These are phyloP conservation scores for Cottoperca gobio DNA, from an alignment of 2,797 vertebrate species.

Conservation along the genomic window DNA sequence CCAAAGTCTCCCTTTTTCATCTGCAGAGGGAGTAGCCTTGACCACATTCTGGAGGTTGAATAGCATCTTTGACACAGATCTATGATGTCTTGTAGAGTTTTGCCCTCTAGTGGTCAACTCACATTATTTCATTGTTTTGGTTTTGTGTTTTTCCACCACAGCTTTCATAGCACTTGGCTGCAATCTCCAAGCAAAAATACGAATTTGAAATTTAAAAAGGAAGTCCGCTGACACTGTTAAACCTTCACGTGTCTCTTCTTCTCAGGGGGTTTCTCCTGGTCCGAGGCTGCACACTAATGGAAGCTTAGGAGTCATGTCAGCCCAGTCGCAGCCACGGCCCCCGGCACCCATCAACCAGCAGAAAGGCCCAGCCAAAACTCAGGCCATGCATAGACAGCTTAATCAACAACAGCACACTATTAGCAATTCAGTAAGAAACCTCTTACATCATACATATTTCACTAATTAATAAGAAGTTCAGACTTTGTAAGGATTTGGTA, in stretches of 20 bases:
- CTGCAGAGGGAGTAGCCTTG: slow-evolving; percentile 81
- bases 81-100: slow-evolving; percentile 50
- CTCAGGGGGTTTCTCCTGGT: slow-evolving; percentile 74
- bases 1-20: slow-evolving; percentile 72
- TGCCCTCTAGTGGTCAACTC: slow-evolving; percentile 79
- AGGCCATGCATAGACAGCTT: slow-evolving; percentile 88
- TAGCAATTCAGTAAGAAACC: slow-evolving; percentile 84
- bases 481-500: neutral
- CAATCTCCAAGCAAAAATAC: neutral
- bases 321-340: slow-evolving; percentile 87
- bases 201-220: neutral
- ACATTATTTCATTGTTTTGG: slow-evolving; percentile 43
- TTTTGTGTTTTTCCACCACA: neutral
- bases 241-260: slow-evolving; percentile 18
- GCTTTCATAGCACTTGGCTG: neutral
- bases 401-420: slow-evolving; percentile 89
- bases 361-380: slow-evolving; percentile 89
- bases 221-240: slow-evolving; percentile 2
- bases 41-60: slow-evolving; percentile 75
- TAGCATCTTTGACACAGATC: slow-evolving; percentile 61
- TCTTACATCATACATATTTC: neutral
- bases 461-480: neutral
- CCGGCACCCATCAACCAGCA: slow-evolving; percentile 79
- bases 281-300: slow-evolving; percentile 88
- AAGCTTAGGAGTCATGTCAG: slow-evolving; percentile 86